Evolutionary conservation across 1,140 invertebrate genomes (phyloP), one percentile per base, ranked within the genome.

Genomic region (Zaprionus gabonicus): DNA sequence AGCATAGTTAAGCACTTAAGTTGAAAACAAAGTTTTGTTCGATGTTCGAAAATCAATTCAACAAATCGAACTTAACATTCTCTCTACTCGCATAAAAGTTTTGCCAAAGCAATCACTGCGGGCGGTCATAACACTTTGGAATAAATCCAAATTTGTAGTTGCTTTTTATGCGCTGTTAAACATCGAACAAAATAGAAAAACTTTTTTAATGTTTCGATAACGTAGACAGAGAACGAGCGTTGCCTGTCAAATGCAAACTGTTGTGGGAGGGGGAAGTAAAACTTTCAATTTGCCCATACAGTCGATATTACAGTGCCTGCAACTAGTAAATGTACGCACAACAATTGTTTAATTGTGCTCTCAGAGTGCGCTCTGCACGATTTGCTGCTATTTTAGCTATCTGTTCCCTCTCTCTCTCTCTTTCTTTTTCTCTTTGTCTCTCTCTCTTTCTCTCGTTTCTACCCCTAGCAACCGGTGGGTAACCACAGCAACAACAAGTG

Each of bases 381-480:
- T 73, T 76, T 71, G 20, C 68, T 65, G 69, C 55, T 62, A 76
- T 70, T 69, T 69, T 69, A 38, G 63, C 44, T 65, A 53, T 67
- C 59, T 55, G 31, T 57, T 65, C 70, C 10, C 53, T 28, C 51
- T 63, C 63, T 13, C 20, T 36, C 4, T 31, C 6, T 41, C 15
- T n/a, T n/a, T 15, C 13, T n/a, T 7, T 34, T 23, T 56, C 13
- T 63, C 44, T n/a, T n/a, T n/a, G n/a, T 13, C 20, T 36, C 4
- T 31, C 6, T 41, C 15, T 15, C 13, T n/a, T 7, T 34, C 27
- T 56, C 13, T 63, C 44, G 51, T 78, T 73, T 78, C 65, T 76
- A 82, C 84, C 80, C 85, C 78, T 88, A 88, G 84, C 84, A 88
- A 88, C 84, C 80, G 78, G 74, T 90, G 70, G 62, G 20, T 49